Evolutionary conservation across 2,113 vertebrate genomes (phyloP).

Genomic region (Edolisoma coerulescens): DNA sequence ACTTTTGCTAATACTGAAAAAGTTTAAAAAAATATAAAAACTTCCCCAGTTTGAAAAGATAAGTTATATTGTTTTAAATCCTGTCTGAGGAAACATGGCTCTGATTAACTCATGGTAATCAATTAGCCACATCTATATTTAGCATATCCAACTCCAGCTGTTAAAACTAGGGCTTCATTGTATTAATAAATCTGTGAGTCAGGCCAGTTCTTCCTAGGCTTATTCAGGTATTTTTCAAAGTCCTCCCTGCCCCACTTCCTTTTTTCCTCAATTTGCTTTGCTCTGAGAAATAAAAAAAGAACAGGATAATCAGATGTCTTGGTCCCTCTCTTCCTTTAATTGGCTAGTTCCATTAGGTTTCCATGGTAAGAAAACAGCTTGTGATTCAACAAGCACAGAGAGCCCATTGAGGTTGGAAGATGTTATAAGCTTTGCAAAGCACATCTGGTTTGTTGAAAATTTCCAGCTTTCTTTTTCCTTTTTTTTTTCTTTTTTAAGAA

Average conservation of each 20-base stretch:
- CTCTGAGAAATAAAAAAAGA: neutral
- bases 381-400: slow-evolving; percentile 51
- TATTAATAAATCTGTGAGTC: slow-evolving; percentile 36
- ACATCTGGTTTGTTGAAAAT: slow-evolving; percentile 60
- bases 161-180: slow-evolving; percentile 13
- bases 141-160: slow-evolving; percentile 35
- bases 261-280: neutral
- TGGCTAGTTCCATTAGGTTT: slow-evolving; percentile 25
- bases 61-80: slow-evolving; percentile 35
- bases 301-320: neutral
- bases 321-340: neutral
- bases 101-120: slow-evolving; percentile 22
- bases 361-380: slow-evolving; percentile 27
- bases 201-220: neutral
- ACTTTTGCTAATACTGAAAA: neutral
- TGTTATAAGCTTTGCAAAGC: slow-evolving; percentile 12
- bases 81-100: slow-evolving; percentile 20
- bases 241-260: neutral
- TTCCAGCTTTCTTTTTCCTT: neutral
- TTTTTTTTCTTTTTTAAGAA: neutral
- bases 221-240: neutral
- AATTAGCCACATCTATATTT: slow-evolving; percentile 47
- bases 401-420: slow-evolving; percentile 21
- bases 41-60: slow-evolving; percentile 6
- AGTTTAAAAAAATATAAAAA: neutral